These are phyloP conservation scores for Botia almorhae DNA, from an alignment of 2,797 vertebrate genomes.

Conservation along the genomic window DNA sequence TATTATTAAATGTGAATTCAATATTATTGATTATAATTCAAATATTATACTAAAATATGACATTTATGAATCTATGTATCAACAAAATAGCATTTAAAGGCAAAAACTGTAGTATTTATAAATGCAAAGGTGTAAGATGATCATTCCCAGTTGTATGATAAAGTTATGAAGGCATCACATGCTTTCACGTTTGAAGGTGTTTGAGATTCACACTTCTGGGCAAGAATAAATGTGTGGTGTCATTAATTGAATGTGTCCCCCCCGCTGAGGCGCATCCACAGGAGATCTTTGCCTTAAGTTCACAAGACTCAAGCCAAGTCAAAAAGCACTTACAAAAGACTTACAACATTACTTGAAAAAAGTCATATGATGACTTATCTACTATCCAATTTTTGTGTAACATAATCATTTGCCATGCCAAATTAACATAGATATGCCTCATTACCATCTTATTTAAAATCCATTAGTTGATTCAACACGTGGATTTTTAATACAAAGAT, in stretches of 20 bases:
- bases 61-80: too few species aligned
- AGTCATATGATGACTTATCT: neutral
- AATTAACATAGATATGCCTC: neutral
- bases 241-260: constrained; percentile 52
- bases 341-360: neutral
- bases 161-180: constrained; percentile 32
- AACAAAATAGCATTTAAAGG: too few species aligned
- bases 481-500: neutral
- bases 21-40: too few species aligned
- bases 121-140: constrained; percentile 11
- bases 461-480: neutral
- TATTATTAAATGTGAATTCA: neutral
- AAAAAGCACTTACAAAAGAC: neutral
- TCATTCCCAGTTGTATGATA: constrained; percentile 2
- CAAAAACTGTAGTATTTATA: neutral
- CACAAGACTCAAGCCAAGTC: constrained; percentile 1
- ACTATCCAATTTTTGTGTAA: neutral
- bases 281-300: constrained; percentile 19
- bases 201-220: constrained; percentile 54
- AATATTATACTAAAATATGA: neutral
- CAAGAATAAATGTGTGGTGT: constrained; percentile 59
- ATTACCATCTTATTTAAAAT: neutral
- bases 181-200: constrained; percentile 54
- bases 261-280: constrained; percentile 32
- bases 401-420: neutral